Base-by-base conservation (phyloP, 2,797 vertebrate species). In the Enteromius treurensis region DNA sequence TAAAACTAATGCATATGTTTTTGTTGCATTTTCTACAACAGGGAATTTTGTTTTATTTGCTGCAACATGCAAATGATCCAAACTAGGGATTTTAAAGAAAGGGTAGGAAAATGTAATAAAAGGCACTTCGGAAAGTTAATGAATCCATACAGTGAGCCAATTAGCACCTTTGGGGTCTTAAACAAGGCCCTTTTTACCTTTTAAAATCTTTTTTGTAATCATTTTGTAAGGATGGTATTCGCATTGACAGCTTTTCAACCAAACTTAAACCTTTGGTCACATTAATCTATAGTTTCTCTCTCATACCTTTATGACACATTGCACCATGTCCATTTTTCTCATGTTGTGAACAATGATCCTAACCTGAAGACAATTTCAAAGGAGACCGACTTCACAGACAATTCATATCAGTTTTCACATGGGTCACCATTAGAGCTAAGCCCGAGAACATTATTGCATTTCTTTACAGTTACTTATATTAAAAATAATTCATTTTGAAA, bases 211-310 rank as follows among this genome's bases (percentile, higher is more conserved):
- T 75, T 68, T 76, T 65, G 67, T 70, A 60, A 45, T 83, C 1
- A 40, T 37, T 79, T 58, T 76, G 58, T 73, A 34, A 82, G 65
- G 37, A 80, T 73, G 29, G 49, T 53, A 26, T 21, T 84, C 29
- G 26, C 40, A 77, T 10, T 45, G 13, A 60, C 37, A 55, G 2
- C n/a, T 69, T 26, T 81, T 55, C 68, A 70, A 26, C 34, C 71
- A 77, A 86, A 80, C 86, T 67, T 85, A 77, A 88, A 86, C 78
- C 88, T 89, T 89, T 89, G 88, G 88, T 89, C 88, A 87, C 86
- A 86, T 83, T 84, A 83, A 87, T 71, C 80, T 65, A 81, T 51
- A 80, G 77, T 77, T 80, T 67, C 75, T 74, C 62, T 79, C 73
- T 68, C 23, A 86, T 62, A 87, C 76, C 70, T 82, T 82, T 51